Evolutionary conservation across 1,140 invertebrate genomes (phyloP).

Genomic region (Nebria ingens): DNA sequence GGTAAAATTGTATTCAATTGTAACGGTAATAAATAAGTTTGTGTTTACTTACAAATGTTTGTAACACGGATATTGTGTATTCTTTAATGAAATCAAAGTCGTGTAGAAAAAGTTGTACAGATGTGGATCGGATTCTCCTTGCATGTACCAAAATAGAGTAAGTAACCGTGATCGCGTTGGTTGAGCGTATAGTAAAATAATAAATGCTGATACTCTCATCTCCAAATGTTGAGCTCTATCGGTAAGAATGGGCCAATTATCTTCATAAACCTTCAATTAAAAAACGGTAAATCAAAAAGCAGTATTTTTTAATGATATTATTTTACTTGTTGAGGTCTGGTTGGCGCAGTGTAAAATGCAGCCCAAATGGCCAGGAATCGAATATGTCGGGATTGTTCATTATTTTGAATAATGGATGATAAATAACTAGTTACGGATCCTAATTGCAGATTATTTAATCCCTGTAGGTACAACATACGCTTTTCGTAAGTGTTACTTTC

Average conservation of each 20-base stretch:
- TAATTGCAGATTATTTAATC: constrained; percentile 50
- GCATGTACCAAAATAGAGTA: constrained; percentile 56
- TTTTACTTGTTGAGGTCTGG: constrained; percentile 42
- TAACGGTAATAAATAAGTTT: neutral
- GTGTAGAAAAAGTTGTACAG: constrained; percentile 62
- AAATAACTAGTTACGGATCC: constrained; percentile 49
- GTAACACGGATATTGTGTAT: constrained; percentile 52
- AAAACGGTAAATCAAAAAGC: constrained; percentile 12
- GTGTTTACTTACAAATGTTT: constrained; percentile 40
- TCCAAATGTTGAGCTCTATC: constrained; percentile 55
- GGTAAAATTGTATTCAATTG: constrained; percentile 9
- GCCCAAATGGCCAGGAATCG: constrained; percentile 51
- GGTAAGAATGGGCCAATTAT: constrained; percentile 58
- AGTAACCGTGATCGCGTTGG: constrained; percentile 51
- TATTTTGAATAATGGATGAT: constrained; percentile 42
- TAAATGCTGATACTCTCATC: constrained; percentile 51
- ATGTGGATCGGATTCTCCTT: constrained; percentile 47
- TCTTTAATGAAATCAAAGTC: constrained; percentile 54
- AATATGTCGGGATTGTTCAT: constrained; percentile 39
- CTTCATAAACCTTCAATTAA: constrained; percentile 41
- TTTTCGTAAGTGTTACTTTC: constrained; percentile 51
- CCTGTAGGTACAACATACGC: constrained; percentile 60
- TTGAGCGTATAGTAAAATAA: constrained; percentile 47
- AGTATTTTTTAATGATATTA: no score
- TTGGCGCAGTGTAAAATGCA: constrained; percentile 40